These are phyloP conservation scores for Alauda arvensis DNA, from an alignment of 2,797 vertebrate genomes.

Conservation along the genomic window DNA sequence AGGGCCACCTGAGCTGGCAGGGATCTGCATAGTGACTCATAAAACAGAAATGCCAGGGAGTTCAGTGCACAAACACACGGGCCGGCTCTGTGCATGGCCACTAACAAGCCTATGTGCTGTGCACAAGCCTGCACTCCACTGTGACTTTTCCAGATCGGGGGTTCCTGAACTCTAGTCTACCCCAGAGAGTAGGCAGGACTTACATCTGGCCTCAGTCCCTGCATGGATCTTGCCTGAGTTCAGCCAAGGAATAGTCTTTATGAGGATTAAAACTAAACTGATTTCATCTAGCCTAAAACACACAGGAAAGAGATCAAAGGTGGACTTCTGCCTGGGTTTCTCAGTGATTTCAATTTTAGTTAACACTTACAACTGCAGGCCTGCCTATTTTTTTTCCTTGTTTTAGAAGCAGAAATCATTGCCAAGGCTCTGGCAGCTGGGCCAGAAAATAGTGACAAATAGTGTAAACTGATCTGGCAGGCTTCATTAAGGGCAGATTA, in stretches of 20 bases:
- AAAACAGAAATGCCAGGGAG: background rate
- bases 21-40: background rate
- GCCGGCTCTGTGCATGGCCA: background rate
- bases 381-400: background rate
- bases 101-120: background rate
- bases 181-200: background rate
- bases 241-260: slow-evolving; percentile 18
- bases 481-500: slow-evolving; percentile 49
- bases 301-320: slow-evolving; percentile 28
- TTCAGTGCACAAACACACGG: background rate
- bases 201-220: background rate
- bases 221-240: background rate
- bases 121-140: background rate
- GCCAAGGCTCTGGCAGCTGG: slow-evolving; percentile 8
- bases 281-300: slow-evolving; percentile 25
- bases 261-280: slow-evolving; percentile 36
- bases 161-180: background rate
- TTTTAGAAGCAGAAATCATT: slow-evolving; percentile 11
- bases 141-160: background rate
- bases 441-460: slow-evolving; percentile 46
- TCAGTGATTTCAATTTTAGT: slow-evolving; percentile 21
- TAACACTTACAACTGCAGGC: background rate
- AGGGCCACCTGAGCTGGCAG: background rate
- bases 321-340: slow-evolving; percentile 15
- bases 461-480: slow-evolving; percentile 31